These are phyloP conservation scores for Aelia acuminata DNA, from an alignment of 2,888 invertebrate genomes.

Conservation along the genomic window DNA sequence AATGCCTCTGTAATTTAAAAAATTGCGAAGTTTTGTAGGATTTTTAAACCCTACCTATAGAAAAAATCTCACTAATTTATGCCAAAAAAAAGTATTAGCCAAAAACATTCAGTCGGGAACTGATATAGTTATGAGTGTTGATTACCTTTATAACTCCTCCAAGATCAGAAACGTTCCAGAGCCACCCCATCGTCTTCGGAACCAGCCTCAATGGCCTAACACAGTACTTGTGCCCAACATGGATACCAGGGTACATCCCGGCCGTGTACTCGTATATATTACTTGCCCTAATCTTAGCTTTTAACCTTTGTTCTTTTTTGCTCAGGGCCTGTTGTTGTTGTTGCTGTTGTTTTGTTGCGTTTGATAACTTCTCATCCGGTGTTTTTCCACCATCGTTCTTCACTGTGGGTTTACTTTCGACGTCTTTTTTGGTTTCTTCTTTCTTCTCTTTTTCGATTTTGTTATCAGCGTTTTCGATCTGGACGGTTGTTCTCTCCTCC, in stretches of 20 bases:
- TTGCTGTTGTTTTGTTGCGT: slow-evolving; percentile 52
- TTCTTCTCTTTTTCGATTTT: background rate
- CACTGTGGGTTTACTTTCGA: background rate
- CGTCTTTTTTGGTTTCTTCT: background rate
- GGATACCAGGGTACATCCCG: slow-evolving; percentile 64
- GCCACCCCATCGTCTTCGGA: slow-evolving; percentile 65
- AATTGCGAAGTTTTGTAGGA: no score
- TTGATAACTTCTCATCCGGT: background rate
- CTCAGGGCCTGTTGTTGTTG: slow-evolving; percentile 17
- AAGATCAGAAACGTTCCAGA: slow-evolving; percentile 63
- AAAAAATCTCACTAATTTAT: no score
- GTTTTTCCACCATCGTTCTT: slow-evolving; percentile 12
- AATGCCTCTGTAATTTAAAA: no score
- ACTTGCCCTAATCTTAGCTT: slow-evolving; percentile 54
- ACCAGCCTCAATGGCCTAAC: slow-evolving; percentile 58
- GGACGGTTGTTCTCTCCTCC: background rate
- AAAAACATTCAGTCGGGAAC: no score
- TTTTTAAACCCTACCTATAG: no score
- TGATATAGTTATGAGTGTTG: no score
- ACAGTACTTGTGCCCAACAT: slow-evolving; percentile 64
- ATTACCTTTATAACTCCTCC: slow-evolving; percentile 63
- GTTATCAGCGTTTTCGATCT: background rate
- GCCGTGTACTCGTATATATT: slow-evolving; percentile 63
- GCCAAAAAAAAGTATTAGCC: no score
- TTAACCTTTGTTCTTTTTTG: slow-evolving; percentile 54